These are phyloP conservation scores for Platerodrilus igneus DNA, from an alignment of 2,888 invertebrate species.

Conservation along the genomic window DNA sequence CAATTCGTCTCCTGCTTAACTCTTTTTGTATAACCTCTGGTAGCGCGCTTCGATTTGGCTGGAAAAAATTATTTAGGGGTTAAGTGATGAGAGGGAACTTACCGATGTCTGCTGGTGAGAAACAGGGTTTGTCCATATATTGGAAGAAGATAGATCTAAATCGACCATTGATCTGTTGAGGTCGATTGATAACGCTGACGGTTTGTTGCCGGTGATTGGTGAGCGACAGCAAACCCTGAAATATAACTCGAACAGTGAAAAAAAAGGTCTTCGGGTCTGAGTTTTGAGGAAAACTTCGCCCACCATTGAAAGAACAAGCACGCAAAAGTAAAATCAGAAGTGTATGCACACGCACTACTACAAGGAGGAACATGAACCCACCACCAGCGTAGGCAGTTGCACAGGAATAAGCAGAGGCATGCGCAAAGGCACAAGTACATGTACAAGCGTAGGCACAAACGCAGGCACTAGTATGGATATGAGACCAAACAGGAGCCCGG, in stretches of 20 bases:
- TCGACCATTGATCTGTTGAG: conserved; percentile 37
- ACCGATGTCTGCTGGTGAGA: conserved; percentile 45
- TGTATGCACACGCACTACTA: too few species aligned
- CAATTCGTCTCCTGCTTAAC: conserved; percentile 60
- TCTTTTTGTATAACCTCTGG: conserved; percentile 64
- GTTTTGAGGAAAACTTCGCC: not conserved
- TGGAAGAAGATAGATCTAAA: conserved; percentile 42
- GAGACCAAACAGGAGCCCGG: too few species aligned
- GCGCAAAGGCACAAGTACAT: too few species aligned
- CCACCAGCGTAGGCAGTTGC: too few species aligned
- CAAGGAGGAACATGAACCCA: too few species aligned
- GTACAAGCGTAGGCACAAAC: too few species aligned
- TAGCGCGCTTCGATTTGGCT: conserved; percentile 39
- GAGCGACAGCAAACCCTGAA: conserved; percentile 75
- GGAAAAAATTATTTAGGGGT: too few species aligned
- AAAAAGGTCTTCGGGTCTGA: not conserved
- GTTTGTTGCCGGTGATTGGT: conserved; percentile 73
- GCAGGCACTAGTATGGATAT: too few species aligned
- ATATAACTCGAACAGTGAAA: conserved; percentile 27
- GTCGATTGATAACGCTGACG: conserved; percentile 61
- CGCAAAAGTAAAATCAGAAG: too few species aligned
- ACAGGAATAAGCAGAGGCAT: too few species aligned
- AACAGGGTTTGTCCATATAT: conserved; percentile 71
- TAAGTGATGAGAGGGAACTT: too few species aligned
- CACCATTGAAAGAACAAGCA: not conserved